phyloP scores from a whole-genome alignment of 1,140 invertebrate species.

The Pseudomyrmex flavicornis region DNA sequence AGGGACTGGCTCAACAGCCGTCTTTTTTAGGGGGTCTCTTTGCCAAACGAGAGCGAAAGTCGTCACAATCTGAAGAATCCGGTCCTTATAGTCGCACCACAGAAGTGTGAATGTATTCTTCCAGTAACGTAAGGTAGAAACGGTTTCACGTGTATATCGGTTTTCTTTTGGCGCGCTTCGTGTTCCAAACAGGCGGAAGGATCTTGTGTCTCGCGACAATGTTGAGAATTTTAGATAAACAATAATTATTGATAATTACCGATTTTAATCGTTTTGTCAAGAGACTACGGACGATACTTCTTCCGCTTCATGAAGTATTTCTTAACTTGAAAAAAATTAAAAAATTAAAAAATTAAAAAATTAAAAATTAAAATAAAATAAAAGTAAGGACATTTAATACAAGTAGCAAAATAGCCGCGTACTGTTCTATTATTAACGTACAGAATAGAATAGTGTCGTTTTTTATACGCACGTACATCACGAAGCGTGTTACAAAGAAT shows the following conservation, averaged over 20 bases:
- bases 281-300: constrained; percentile 13
- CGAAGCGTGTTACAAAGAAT: constrained; percentile 52
- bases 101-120: constrained; percentile 80
- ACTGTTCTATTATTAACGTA: constrained; percentile 12
- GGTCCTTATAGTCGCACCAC: constrained; percentile 83
- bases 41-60: constrained; percentile 86
- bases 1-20: constrained; percentile 84
- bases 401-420: constrained; percentile 34
- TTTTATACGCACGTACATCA: constrained; percentile 49
- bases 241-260: constrained; percentile 25
- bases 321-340: background rate
- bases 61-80: constrained; percentile 84
- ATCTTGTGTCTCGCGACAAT: background rate
- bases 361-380: too few species aligned
- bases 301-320: background rate
- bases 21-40: constrained; percentile 88
- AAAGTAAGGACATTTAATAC: background rate
- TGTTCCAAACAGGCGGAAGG: constrained; percentile 7
- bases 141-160: constrained; percentile 4
- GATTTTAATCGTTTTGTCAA: constrained; percentile 21
- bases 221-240: constrained; percentile 44
- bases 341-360: too few species aligned
- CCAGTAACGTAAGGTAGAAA: constrained; percentile 42
- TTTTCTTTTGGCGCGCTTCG: constrained; percentile 53
- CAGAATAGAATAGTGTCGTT: constrained; percentile 16